Evolutionary conservation across 92 coral and sea anemone genomes (phyloP).

Genomic region (Blastomussa wellsi): DNA sequence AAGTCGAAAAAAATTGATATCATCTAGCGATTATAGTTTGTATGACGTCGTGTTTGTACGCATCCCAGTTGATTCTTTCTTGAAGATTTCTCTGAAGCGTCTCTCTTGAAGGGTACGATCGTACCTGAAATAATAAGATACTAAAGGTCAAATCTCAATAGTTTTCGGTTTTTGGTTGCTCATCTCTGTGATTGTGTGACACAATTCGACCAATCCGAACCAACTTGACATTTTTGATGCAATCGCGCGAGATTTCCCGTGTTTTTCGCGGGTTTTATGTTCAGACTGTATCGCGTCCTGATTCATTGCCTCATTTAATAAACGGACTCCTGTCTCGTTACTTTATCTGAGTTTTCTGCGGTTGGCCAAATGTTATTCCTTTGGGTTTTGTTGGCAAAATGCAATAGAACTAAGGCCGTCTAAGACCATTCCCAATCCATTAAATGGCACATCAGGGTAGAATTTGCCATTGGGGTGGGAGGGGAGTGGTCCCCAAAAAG

Average conservation of each 20-base stretch:
- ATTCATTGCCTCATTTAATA: too few species aligned
- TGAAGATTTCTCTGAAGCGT: conserved; percentile 88
- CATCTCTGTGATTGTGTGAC: not conserved
- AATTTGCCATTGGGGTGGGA: too few species aligned
- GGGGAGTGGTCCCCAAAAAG: too few species aligned
- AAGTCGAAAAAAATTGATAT: not conserved
- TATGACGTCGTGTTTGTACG: conserved; percentile 71
- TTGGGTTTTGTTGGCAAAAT: too few species aligned
- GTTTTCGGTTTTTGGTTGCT: not conserved
- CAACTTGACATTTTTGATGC: not conserved
- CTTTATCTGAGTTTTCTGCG: too few species aligned
- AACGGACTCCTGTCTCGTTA: too few species aligned
- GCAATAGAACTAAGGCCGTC: too few species aligned
- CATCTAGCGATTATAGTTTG: conserved; percentile 34
- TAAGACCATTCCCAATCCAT: too few species aligned
- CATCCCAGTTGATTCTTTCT: conserved; percentile 91
- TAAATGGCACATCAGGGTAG: too few species aligned
- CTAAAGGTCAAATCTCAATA: not conserved
- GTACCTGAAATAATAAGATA: conserved; percentile 55
- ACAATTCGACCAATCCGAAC: not conserved
- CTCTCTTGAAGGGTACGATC: conserved; percentile 82
- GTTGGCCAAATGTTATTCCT: too few species aligned
- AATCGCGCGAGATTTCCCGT: not conserved
- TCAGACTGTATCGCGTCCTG: not conserved
- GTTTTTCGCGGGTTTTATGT: not conserved